Conservation (phyloP, 2,888 invertebrate species). For the Spatulosminthurus flaviceps region DNA sequence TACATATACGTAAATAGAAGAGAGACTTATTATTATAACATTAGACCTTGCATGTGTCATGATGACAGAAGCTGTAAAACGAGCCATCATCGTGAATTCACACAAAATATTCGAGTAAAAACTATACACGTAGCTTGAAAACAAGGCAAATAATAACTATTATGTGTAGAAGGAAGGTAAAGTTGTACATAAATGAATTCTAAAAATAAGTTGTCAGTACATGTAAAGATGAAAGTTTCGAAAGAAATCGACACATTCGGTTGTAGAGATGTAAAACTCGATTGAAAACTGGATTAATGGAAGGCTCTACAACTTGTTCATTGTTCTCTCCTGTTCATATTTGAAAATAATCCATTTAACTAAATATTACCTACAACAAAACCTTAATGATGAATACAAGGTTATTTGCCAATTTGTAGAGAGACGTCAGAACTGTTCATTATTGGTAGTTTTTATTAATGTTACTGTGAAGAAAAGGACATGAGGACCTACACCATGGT, state of each 20-base stretch:
- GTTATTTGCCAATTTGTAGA: conserved; percentile 24
- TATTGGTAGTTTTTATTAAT: neutral
- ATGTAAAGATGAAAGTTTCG: neutral
- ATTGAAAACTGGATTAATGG: neutral
- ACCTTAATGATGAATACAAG: conserved; percentile 25
- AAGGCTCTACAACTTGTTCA: conserved; percentile 5
- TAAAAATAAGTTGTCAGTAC: neutral
- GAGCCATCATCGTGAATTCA: neutral
- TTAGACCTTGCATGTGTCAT: conserved; percentile 27
- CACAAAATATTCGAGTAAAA: neutral
- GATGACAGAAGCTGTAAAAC: neutral
- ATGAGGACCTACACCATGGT: neutral
- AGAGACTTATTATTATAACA: conserved; percentile 16
- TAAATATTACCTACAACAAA: neutral
- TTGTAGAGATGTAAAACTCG: neutral
- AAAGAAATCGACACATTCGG: neutral
- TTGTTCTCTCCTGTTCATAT: conserved; percentile 26
- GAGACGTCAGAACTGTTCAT: conserved; percentile 11
- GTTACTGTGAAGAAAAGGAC: neutral
- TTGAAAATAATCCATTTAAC: conserved; percentile 6
- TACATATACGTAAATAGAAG: conserved; percentile 14
- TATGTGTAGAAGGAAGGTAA: conserved; percentile 1
- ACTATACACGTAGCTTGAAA: neutral
- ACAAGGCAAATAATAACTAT: neutral
- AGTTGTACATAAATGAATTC: neutral